Conservation (phyloP, 2,113 vertebrate genomes). For the Taurulus bubalis region DNA sequence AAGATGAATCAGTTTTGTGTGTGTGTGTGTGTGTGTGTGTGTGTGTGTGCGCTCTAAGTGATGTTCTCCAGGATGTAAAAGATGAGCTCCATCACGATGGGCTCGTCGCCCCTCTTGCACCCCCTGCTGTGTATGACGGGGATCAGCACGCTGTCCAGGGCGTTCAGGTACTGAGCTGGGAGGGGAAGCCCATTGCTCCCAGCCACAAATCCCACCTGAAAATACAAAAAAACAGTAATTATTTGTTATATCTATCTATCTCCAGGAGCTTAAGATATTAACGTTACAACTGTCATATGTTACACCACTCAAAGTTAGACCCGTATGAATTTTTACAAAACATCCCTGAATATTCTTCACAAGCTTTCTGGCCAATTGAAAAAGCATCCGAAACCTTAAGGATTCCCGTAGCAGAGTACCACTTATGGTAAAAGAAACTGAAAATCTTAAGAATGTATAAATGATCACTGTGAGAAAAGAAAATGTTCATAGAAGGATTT, state of each 20-base stretch:
- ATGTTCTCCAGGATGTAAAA: slow-evolving; percentile 99
- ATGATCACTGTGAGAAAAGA: neutral
- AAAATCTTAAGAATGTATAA: neutral
- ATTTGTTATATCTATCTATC: too few relatives aligned
- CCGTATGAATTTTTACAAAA: neutral
- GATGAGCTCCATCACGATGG: slow-evolving; percentile 94
- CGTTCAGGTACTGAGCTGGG: slow-evolving; percentile 93
- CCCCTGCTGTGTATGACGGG: slow-evolving; percentile 95
- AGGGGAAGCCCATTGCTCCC: slow-evolving; percentile 95
- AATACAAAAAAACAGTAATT: slow-evolving; percentile 39
- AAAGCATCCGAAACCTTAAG: neutral
- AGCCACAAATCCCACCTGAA: slow-evolving; percentile 94
- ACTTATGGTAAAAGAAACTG: neutral
- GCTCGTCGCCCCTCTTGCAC: slow-evolving; percentile 89
- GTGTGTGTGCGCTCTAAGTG: slow-evolving; percentile 77
- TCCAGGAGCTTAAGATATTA: neutral
- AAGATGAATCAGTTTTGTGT: slow-evolving; percentile 15
- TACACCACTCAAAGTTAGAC: neutral
- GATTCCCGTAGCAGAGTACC: neutral
- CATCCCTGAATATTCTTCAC: neutral
- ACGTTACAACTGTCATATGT: neutral
- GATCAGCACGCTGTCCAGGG: slow-evolving; percentile 93
- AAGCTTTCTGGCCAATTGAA: neutral
- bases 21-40: slow-evolving; percentile 23
- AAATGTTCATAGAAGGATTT: too few relatives aligned